phyloP scores from a whole-genome alignment of 2,113 vertebrate species.

The Dicrurus megarhynchus region DNA sequence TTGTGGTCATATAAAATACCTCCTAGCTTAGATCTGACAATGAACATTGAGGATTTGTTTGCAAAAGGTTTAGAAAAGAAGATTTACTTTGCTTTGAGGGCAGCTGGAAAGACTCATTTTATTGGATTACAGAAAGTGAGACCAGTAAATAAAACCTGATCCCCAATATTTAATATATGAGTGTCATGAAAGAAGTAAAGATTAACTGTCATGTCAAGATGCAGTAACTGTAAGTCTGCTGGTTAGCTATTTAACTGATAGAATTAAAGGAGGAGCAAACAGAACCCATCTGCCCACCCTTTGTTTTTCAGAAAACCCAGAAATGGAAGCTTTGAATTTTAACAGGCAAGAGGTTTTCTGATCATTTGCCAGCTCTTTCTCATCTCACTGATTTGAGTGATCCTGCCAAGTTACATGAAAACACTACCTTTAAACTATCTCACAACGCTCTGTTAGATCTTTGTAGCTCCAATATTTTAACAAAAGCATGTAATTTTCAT shows the following conservation, averaged over 20 bases:
- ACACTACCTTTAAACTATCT: not conserved
- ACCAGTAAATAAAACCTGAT: constrained; percentile 34
- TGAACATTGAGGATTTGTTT: constrained; percentile 29
- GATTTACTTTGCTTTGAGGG: constrained; percentile 28
- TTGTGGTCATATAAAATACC: constrained; percentile 17
- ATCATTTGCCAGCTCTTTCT: not conserved
- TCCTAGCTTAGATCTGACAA: constrained; percentile 27
- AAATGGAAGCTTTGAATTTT: constrained; percentile 9
- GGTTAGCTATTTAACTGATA: not conserved
- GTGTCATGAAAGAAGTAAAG: not conserved
- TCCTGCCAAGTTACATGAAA: constrained; percentile 27
- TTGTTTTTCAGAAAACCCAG: not conserved
- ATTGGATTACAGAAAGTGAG: constrained; percentile 11
- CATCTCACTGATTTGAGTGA: not conserved
- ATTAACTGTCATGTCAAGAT: constrained; percentile 1
- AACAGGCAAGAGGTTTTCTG: not conserved
- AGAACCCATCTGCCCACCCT: not conserved
- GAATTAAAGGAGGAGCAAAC: constrained; percentile 3
- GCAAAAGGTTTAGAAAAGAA: not conserved
- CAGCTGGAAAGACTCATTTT: constrained; percentile 1
- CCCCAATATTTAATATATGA: constrained; percentile 26
- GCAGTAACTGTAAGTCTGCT: not conserved
- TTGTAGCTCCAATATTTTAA: not conserved
- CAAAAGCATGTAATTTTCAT: not conserved
- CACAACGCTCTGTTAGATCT: not conserved